Conservation (phyloP, 2,113 vertebrate species). For the Hippolais icterina region DNA sequence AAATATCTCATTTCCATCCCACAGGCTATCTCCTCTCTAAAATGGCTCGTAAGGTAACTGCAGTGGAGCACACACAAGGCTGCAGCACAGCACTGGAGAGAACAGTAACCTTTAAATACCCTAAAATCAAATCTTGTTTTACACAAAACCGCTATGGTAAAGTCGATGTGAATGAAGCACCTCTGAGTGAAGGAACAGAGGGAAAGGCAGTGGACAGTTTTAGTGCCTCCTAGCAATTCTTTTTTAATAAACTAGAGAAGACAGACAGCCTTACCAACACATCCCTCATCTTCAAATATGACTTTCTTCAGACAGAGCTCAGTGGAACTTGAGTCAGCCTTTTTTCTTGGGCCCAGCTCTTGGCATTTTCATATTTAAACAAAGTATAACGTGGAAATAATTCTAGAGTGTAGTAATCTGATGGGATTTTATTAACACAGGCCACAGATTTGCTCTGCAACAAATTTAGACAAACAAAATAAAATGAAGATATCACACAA, state of each 20-base stretch:
- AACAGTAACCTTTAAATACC: constrained; percentile 32
- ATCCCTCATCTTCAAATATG: constrained; percentile 72
- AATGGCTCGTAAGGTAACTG: background rate
- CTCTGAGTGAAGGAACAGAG: constrained; percentile 66
- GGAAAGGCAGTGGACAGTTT: constrained; percentile 67
- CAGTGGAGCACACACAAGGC: background rate
- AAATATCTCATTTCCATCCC: background rate
- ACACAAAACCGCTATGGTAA: constrained; percentile 25
- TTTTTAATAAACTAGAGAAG: constrained; percentile 67
- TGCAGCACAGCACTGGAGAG: background rate
- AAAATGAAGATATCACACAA: background rate
- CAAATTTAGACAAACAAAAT: background rate
- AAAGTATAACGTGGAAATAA: constrained; percentile 52
- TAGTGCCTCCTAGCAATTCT: constrained; percentile 59
- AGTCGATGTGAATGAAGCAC: constrained; percentile 60
- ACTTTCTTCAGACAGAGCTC: constrained; percentile 47
- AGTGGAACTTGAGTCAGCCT: constrained; percentile 47
- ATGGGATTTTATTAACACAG: background rate
- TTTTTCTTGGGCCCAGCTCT: constrained; percentile 48
- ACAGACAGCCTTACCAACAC: constrained; percentile 62
- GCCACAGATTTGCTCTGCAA: background rate
- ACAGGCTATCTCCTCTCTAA: background rate
- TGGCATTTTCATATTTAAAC: constrained; percentile 52
- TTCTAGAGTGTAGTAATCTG: constrained; percentile 7
- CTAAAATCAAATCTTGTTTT: constrained; percentile 62